Evolutionary conservation across 1,140 invertebrate species (phyloP).

Genomic region (Pseudomyrmex flavicornis): DNA sequence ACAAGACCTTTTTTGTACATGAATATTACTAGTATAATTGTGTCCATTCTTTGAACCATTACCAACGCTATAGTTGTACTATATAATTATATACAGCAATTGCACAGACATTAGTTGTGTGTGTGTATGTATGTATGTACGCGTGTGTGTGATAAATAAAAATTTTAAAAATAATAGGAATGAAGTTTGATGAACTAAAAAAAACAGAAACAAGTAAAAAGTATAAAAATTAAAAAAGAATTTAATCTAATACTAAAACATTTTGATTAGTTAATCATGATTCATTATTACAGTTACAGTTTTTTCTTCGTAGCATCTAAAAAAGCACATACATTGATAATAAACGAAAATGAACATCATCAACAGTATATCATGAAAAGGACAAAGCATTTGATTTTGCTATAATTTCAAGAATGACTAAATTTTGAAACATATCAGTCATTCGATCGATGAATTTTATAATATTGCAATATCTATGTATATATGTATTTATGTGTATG

Average conservation of each 20-base stretch:
- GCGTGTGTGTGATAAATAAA: slow-evolving; percentile 5
- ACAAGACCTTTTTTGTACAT: slow-evolving; percentile 64
- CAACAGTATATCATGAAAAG: background rate
- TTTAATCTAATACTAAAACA: too few species aligned
- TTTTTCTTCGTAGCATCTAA: background rate
- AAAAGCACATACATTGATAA: background rate
- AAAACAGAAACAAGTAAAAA: too few species aligned
- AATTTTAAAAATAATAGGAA: background rate
- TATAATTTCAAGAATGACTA: background rate
- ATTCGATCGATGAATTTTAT: slow-evolving; percentile 21
- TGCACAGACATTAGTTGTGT: slow-evolving; percentile 19
- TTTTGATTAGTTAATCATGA: too few species aligned
- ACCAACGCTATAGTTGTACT: slow-evolving; percentile 43
- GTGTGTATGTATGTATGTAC: background rate
- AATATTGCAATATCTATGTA: background rate
- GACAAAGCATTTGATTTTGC: background rate
- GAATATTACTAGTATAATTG: slow-evolving; percentile 83
- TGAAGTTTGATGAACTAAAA: too few species aligned
- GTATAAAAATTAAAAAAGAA: too few species aligned
- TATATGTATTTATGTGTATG: too few species aligned
- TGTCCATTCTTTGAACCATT: slow-evolving; percentile 76
- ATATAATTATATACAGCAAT: slow-evolving; percentile 43
- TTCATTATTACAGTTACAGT: background rate
- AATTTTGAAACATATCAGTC: background rate
- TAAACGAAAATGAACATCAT: slow-evolving; percentile 47